phyloP scores from a whole-genome alignment of 2,113 vertebrate species.

The Ceuthmochares aereus region DNA sequence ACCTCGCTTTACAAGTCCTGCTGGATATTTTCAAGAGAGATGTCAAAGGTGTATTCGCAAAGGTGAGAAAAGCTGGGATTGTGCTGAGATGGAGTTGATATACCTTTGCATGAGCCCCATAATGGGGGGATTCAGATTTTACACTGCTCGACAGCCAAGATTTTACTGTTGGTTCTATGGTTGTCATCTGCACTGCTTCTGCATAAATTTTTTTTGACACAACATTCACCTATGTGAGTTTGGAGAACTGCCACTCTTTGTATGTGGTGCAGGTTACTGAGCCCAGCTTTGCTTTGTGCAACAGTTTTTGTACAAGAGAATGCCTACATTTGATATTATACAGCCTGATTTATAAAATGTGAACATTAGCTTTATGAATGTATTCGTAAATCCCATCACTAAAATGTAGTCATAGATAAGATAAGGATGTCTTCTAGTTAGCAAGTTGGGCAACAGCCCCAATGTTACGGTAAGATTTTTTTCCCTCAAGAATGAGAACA shows the following conservation, averaged over 20 bases:
- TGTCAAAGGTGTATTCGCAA: background rate
- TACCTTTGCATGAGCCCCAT: background rate
- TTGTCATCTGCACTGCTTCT: background rate
- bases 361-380: background rate
- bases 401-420: background rate
- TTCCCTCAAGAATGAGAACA: background rate
- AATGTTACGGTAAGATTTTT: background rate
- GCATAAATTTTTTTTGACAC: accelerated
- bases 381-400: background rate
- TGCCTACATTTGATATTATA: background rate
- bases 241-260: background rate
- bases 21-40: background rate
- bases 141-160: background rate
- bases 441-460: background rate
- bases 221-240: background rate
- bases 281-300: background rate
- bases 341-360: background rate
- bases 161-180: background rate
- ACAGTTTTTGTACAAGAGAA: background rate
- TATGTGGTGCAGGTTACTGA: background rate
- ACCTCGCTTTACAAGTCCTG: background rate
- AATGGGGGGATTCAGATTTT: background rate
- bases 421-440: background rate
- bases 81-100: background rate
- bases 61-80: background rate